phyloP scores from a whole-genome alignment of 2,797 vertebrate genomes.

The Atherinosoma microstoma region DNA sequence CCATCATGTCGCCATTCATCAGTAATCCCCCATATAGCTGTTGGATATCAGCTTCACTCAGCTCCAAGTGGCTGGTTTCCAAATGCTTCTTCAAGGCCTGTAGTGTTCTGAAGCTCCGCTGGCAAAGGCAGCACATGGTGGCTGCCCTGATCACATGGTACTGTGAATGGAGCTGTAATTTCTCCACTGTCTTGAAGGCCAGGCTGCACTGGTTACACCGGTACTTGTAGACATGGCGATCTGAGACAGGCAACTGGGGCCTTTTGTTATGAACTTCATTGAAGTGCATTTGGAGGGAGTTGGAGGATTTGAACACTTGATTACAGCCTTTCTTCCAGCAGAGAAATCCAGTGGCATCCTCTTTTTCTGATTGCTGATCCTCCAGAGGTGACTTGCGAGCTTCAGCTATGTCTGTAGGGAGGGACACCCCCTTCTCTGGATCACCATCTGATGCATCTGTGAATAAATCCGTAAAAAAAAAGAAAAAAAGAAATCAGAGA shows the following conservation, averaged over 20 bases:
- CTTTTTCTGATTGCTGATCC: slow-evolving; percentile 87
- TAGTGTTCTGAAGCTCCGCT: slow-evolving; percentile 97
- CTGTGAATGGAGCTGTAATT: slow-evolving; percentile 97
- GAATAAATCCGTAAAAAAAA: slow-evolving; percentile 62
- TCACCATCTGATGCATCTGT: slow-evolving; percentile 91
- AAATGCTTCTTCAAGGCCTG: slow-evolving; percentile 98
- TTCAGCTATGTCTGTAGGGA: slow-evolving; percentile 85
- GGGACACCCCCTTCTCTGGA: slow-evolving; percentile 85
- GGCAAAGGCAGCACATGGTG: slow-evolving; percentile 99
- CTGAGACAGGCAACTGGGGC: slow-evolving; percentile 95
- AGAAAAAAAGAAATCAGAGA: not conserved
- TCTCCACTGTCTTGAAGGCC: slow-evolving; percentile 98
- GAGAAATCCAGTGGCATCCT: slow-evolving; percentile 92
- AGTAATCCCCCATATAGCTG: slow-evolving; percentile 96
- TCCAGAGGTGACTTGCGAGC: slow-evolving; percentile 85
- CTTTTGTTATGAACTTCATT: slow-evolving; percentile 97
- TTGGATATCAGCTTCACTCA: slow-evolving; percentile 98
- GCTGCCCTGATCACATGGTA: slow-evolving; percentile 98
- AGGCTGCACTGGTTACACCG: slow-evolving; percentile 98
- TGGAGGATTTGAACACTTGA: slow-evolving; percentile 97
- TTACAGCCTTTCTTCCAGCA: slow-evolving; percentile 99
- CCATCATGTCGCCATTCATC: slow-evolving; percentile 95
- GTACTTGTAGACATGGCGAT: slow-evolving; percentile 99
- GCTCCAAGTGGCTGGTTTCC: slow-evolving; percentile 96
- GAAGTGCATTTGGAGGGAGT: slow-evolving; percentile 96